phyloP scores from a whole-genome alignment of 2,113 vertebrate genomes.

The Hystrix cristata region DNA sequence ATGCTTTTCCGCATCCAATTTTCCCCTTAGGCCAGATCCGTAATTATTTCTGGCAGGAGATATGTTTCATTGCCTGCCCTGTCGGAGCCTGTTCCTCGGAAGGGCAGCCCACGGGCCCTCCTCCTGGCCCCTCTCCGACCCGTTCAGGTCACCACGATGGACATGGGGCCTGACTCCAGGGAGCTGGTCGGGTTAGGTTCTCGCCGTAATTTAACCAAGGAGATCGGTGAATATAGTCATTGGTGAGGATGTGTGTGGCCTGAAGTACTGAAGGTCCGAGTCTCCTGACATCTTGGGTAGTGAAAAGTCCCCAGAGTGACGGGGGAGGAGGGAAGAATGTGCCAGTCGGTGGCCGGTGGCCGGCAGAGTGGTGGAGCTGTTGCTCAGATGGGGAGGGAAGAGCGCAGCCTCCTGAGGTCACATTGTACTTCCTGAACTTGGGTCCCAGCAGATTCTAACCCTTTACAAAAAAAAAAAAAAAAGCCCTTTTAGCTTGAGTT shows the following conservation, averaged over 20 bases:
- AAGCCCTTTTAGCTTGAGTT: background rate
- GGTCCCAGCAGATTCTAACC: background rate
- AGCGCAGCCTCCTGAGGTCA: accelerated
- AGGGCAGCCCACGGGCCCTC: background rate
- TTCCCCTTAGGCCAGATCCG: background rate
- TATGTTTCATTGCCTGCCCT: background rate
- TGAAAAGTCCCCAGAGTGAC: background rate
- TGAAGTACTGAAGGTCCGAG: background rate
- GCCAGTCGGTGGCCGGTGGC: too few relatives aligned
- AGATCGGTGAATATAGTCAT: accelerated
- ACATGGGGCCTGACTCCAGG: accelerated
- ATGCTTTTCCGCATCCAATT: background rate
- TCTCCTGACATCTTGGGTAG: background rate
- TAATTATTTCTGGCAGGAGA: conserved; percentile 8
- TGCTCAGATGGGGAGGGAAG: background rate
- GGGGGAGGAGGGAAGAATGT: background rate
- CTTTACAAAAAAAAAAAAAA: background rate
- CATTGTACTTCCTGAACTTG: background rate
- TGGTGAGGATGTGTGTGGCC: background rate
- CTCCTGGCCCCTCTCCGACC: too few relatives aligned
- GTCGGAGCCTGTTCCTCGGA: background rate
- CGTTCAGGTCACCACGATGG: background rate
- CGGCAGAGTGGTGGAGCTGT: background rate
- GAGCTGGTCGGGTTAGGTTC: background rate
- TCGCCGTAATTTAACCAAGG: background rate